Base-by-base conservation (phyloP, 2,797 vertebrate genomes). In the Orientallactaga sibirica region DNA sequence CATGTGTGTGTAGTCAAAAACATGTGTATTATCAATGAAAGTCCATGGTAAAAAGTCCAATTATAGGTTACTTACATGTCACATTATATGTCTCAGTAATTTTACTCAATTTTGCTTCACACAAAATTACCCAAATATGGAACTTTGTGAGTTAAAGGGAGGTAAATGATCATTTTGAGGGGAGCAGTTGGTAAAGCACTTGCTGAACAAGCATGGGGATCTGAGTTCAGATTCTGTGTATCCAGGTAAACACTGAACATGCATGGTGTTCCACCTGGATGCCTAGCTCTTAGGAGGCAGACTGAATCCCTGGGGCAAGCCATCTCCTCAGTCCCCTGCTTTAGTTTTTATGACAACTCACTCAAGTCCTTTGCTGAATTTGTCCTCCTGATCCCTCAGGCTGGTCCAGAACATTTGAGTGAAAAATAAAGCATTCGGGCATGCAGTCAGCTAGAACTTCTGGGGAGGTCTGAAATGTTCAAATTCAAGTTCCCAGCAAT, bases 101-200 rank as follows among this genome's bases (percentile, higher is more conserved):
- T 89, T 79, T 73, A 61, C 22, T 88, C 6, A 67, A 14, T 77
- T 91, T 90, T 70, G 33, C 52, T 74, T 77, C 25, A 79, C 43
- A 8, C 12, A 64, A 66, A 83, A 85, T 14, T 89, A 62, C 29
- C 55, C 84, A 91, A 55, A 64, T 1, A 4, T 79, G 64, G 84
- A 94, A 73, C 15, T 82, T 76, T 29, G 6, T 75, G n/a, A 93
- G 15, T 78, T 77, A 67, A 78, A 78, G 74, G 68, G 33, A 73
- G 25, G 64, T 90, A 71, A 29, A 7, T 66, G 33, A 64, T 71
- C 14, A 58, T 77, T 73, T 29, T 58, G 55, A 12, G 16, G 55
- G 15, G 55, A 58, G 55, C 3, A 58, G 14, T 9, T 48, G 48
- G 48, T 48, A 48, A 48, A 48, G 7, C 48, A 48, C 48, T 48